A percentile compares a stretch with the other conserved stretches of the same genome.
phyloP scores from a whole-genome alignment of 1,140 invertebrate genomes.

The Trichomalopsis sarcophagae region DNA sequence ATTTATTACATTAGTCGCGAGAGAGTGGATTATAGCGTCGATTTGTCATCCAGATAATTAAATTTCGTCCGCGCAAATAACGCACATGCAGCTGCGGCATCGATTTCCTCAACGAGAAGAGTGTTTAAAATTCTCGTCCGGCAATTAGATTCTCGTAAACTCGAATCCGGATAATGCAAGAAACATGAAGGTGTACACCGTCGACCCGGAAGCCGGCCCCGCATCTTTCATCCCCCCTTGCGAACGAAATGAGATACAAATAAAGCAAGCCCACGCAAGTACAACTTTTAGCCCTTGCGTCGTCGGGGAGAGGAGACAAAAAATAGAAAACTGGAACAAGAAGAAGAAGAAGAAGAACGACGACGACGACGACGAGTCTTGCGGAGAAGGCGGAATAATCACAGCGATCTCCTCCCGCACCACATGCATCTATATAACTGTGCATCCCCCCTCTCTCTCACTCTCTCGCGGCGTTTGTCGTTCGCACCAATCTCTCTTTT shows the following conservation, averaged over 20 bases:
- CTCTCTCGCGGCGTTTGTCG: not conserved
- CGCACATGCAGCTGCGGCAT: not conserved
- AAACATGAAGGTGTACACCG: not conserved
- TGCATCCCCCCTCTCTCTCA: not conserved
- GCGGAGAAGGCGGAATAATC: conserved; percentile 23
- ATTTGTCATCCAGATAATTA: no score
- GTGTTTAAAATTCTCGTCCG: not conserved
- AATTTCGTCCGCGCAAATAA: no score
- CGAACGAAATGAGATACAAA: not conserved
- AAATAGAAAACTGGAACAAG: not conserved
- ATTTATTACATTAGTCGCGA: no score
- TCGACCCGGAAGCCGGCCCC: not conserved
- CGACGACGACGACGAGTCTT: not conserved
- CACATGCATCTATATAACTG: not conserved
- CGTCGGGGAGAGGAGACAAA: no score
- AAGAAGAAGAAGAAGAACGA: conserved; percentile 10
- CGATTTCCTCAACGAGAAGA: not conserved
- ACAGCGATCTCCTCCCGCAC: not conserved
- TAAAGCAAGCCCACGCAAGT: not conserved
- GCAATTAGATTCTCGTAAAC: conserved; percentile 1
- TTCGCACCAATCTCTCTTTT: not conserved
- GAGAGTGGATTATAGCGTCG: no score
- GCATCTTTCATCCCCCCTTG: not conserved
- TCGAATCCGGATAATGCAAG: not conserved
- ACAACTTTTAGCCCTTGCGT: not conserved